These are phyloP conservation scores for Laticauda laticaudata DNA, from an alignment of 2,113 vertebrate genomes.

Conservation along the genomic window DNA sequence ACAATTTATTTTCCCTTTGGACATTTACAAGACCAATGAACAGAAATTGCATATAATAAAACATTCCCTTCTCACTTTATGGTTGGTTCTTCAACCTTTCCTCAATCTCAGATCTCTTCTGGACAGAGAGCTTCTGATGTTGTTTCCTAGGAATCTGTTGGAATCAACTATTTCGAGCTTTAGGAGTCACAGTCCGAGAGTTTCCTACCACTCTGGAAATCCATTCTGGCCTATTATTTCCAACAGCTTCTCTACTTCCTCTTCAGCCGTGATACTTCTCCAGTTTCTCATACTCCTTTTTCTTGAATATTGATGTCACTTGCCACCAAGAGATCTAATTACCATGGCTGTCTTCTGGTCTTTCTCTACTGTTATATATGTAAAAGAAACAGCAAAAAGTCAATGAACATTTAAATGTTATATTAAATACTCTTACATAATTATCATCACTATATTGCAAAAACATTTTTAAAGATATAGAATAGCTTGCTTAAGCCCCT, in stretches of 20 bases:
- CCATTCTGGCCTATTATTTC: neutral
- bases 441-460: neutral
- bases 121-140: neutral
- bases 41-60: too few species aligned
- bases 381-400: neutral
- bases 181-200: neutral
- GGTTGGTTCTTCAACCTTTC: neutral
- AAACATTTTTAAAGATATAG: neutral
- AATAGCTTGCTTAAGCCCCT: neutral
- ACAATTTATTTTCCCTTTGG: neutral
- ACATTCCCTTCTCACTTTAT: neutral
- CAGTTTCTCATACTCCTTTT: neutral
- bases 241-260: neutral
- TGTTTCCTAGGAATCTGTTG: neutral
- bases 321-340: neutral
- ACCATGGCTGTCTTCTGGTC: neutral
- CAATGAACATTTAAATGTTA: neutral
- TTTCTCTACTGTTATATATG: neutral
- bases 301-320: neutral
- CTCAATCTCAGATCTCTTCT: neutral
- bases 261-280: neutral
- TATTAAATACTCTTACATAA: neutral
- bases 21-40: neutral
- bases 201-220: neutral
- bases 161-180: neutral